A percentile compares a stretch with the other conserved stretches of the same genome.
Conservation (phyloP, 2,797 vertebrate genomes). For the Agapornis canus region DNA sequence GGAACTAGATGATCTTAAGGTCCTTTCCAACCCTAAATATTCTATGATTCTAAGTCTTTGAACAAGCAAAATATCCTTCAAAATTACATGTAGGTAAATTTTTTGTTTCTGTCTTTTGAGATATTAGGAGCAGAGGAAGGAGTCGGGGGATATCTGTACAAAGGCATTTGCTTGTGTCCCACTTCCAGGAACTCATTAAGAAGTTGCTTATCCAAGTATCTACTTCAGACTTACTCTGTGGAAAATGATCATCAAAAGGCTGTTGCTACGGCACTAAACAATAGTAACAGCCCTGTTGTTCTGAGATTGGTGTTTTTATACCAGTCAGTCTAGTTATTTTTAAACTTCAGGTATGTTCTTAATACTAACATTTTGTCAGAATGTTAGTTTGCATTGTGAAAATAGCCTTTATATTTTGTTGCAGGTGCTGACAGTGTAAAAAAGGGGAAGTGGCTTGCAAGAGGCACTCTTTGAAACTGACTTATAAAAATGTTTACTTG, state of each 20-base stretch:
- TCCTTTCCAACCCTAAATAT: too few species aligned
- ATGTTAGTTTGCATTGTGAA: neutral
- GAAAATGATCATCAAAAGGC: neutral
- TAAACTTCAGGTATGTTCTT: neutral
- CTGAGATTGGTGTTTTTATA: neutral
- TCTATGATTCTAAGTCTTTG: neutral
- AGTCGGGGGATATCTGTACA: neutral
- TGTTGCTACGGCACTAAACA: neutral
- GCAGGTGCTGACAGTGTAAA: neutral
- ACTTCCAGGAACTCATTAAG: neutral
- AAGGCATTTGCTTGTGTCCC: neutral
- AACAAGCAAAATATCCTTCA: neutral
- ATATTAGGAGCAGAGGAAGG: fast-evolving
- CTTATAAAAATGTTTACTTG: neutral
- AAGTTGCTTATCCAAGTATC: neutral
- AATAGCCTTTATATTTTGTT: neutral
- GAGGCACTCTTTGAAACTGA: neutral
- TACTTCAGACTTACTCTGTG: neutral
- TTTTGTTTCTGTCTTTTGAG: neutral
- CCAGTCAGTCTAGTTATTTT: neutral
- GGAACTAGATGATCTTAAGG: too few species aligned
- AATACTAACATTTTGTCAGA: neutral
- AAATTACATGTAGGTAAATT: neutral
- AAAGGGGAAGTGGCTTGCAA: neutral
- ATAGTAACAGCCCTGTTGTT: neutral